Percentiles rank a stretch among this genome's conserved stretches.
Conservation (phyloP, 2,797 vertebrate genomes). For the Darevskia nairensis region DNA sequence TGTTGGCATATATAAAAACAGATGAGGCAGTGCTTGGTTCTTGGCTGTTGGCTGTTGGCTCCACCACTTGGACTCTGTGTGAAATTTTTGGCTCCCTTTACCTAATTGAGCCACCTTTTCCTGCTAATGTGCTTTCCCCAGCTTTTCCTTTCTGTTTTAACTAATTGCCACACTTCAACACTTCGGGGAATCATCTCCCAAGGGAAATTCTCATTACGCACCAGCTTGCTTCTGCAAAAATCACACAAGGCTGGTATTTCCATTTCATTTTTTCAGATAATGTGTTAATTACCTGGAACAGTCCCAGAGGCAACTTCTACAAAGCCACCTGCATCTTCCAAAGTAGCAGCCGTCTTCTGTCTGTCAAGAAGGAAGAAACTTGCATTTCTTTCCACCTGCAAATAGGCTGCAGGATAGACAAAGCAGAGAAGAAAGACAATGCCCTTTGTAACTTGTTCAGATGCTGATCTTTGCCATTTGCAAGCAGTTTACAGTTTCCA, state of each 20-base stretch:
- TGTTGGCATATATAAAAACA: background rate
- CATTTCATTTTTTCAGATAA: background rate
- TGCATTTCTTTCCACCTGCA: background rate
- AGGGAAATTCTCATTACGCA: background rate
- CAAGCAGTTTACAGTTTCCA: background rate
- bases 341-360: background rate
- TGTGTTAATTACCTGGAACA: background rate
- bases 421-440: background rate
- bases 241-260: background rate
- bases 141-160: fast-evolving
- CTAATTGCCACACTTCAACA: background rate
- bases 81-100: background rate
- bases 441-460: background rate
- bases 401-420: fast-evolving
- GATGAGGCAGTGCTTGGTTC: background rate
- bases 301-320: background rate
- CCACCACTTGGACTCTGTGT: background rate
- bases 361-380: background rate
- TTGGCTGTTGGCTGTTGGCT: background rate
- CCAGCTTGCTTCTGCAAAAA: background rate
- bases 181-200: background rate
- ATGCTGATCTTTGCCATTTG: background rate
- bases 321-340: background rate
- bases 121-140: background rate
- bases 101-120: background rate